Percentiles rank a stretch among this genome's conserved stretches.
Evolutionary conservation across 1,140 invertebrate species (phyloP).

Genomic region (Galleria mellonella): DNA sequence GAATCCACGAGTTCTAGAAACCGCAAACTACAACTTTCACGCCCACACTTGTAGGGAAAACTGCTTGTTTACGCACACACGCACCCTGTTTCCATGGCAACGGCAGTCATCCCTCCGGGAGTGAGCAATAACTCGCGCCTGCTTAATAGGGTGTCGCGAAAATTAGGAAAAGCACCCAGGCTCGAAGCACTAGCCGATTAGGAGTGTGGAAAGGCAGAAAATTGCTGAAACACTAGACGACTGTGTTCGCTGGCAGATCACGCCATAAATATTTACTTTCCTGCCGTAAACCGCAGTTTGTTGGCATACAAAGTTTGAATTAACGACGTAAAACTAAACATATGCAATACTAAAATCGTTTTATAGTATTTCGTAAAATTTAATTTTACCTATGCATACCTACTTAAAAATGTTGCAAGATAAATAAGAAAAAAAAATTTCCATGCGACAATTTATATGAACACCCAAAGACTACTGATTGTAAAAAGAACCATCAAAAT

Average conservation of each 20-base stretch:
- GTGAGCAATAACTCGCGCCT: constrained; percentile 51
- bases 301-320: constrained; percentile 49
- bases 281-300: constrained; percentile 39
- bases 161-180: constrained; percentile 52
- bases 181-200: constrained; percentile 51
- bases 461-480: no score
- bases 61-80: constrained; percentile 36
- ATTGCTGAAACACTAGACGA: constrained; percentile 62
- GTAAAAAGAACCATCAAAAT: no score
- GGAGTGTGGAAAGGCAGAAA: constrained; percentile 40
- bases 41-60: constrained; percentile 31
- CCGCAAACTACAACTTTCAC: constrained; percentile 39
- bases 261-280: constrained; percentile 51
- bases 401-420: no score
- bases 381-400: no score
- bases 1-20: constrained; percentile 47
- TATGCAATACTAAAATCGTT: constrained; percentile 49
- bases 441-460: no score
- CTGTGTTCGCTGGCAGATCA: constrained; percentile 24
- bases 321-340: constrained; percentile 55
- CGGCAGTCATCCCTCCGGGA: constrained; percentile 36
- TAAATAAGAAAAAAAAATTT: no score
- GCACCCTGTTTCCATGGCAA: constrained; percentile 29
- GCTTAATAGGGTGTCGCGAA: constrained; percentile 61
- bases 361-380: constrained; percentile 29